These are phyloP conservation scores for Cacatua alba DNA, from an alignment of 2,113 vertebrate species.

Conservation along the genomic window DNA sequence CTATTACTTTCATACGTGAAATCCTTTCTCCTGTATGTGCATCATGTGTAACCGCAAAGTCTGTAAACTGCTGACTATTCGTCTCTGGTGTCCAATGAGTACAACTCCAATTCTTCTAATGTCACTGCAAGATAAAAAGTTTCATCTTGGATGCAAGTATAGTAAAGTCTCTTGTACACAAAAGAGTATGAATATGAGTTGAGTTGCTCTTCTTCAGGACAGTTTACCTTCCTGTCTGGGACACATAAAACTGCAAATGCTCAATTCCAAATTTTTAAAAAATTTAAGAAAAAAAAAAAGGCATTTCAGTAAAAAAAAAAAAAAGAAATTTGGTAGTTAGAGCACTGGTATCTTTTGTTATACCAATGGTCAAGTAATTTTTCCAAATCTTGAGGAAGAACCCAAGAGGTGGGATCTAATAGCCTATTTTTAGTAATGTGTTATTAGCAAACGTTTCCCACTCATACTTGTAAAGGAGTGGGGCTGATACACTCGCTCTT, in stretches of 20 bases:
- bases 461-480: not conserved
- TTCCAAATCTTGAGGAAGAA: not conserved
- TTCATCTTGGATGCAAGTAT: not conserved
- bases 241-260: not conserved
- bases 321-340: not conserved
- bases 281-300: not conserved
- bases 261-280: not conserved
- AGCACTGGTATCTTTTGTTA: not conserved
- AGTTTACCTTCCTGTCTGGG: not conserved
- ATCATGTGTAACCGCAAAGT: slow-evolving; percentile 92
- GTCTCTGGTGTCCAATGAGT: slow-evolving; percentile 95
- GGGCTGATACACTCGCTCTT: not conserved
- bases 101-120: slow-evolving; percentile 92
- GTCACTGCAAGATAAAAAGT: slow-evolving; percentile 83
- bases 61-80: slow-evolving; percentile 97
- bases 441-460: not conserved
- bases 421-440: not conserved
- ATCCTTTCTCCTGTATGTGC: slow-evolving; percentile 97
- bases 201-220: not conserved
- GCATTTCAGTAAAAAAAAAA: not conserved
- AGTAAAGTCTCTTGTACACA: not conserved
- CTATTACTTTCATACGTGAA: slow-evolving; percentile 90
- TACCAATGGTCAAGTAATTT: not conserved
- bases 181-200: not conserved
- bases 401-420: not conserved